Evolutionary conservation across 2,888 invertebrate species (phyloP), one percentile per base, ranked within the genome.

Genomic region (Lamellibrachia columna): DNA sequence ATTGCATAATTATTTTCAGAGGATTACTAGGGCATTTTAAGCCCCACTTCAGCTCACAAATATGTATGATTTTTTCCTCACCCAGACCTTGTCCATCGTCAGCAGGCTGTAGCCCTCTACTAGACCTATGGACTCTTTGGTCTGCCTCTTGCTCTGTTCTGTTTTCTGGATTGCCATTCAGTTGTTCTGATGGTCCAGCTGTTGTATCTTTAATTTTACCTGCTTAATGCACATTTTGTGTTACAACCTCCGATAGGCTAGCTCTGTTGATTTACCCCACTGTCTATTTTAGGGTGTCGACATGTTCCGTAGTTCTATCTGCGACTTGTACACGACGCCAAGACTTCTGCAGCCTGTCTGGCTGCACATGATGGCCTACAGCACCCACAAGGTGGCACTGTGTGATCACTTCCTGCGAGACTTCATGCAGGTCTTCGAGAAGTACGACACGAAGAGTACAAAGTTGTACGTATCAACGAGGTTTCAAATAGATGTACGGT

Each of bases 391-490:
- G 58, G 96, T 96, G 91, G 94, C 95, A 91, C 94, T 96, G 53
- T 96, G 96, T 95, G 95, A 96, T 55, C 75, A 95, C 6, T 96
- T 97, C 94, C 95, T 97, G 92, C 95, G 95, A 15, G 96, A 96
- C 90, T 96, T 97, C 93, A 95, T 96, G 93, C 92, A 93, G 11
- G 94, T 96, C 9, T 95, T 96, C 7, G 95, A 95, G 91, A 96
- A 96, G 92, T 96, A 98, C 75, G 98, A 99, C 95, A 98, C 98
- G 55, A 98, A 98, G 96, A 97, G 98, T 94, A 98, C 98, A 9
- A 98, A 98, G 96, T 98, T 98, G 98, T 98, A 94, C 96, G 96
- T 93, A 52, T 53, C 53, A 53, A 6, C 4, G 22, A 75, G 75
- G 15, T 75, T 75, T 75, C 75, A 22, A 15, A 22, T 22, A 75